These are phyloP conservation scores for Dicaeum eximium DNA, from an alignment of 2,113 vertebrate species.

Conservation along the genomic window DNA sequence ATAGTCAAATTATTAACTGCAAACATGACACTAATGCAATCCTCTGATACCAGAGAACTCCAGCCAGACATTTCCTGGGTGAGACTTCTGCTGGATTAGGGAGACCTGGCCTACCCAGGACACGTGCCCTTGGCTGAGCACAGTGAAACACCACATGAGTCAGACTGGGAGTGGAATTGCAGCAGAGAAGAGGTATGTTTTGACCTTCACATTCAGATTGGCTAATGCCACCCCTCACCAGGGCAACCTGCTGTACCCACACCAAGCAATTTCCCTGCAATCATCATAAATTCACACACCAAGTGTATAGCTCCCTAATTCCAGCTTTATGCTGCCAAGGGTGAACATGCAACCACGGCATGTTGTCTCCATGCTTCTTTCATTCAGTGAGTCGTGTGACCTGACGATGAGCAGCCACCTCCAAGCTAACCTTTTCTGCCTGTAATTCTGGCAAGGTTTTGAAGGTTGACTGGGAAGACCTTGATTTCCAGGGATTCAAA, in stretches of 20 bases:
- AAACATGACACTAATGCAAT: background rate
- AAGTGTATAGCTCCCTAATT: rapidly evolving
- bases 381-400: background rate
- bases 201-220: background rate
- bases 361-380: background rate
- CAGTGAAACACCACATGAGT: rapidly evolving
- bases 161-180: background rate
- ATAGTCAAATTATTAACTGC: background rate
- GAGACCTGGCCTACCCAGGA: background rate
- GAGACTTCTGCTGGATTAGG: background rate
- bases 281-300: background rate
- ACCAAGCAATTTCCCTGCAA: background rate
- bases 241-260: background rate
- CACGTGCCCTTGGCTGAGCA: rapidly evolving
- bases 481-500: background rate
- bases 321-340: background rate
- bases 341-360: rapidly evolving
- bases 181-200: rapidly evolving
- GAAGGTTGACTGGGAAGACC: background rate
- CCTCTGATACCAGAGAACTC: background rate
- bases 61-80: background rate
- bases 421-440: background rate
- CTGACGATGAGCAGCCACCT: background rate
- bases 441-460: background rate
- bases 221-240: background rate